Evolutionary conservation across 1,140 invertebrate species (phyloP).

Genomic region (Drosophila pachea): DNA sequence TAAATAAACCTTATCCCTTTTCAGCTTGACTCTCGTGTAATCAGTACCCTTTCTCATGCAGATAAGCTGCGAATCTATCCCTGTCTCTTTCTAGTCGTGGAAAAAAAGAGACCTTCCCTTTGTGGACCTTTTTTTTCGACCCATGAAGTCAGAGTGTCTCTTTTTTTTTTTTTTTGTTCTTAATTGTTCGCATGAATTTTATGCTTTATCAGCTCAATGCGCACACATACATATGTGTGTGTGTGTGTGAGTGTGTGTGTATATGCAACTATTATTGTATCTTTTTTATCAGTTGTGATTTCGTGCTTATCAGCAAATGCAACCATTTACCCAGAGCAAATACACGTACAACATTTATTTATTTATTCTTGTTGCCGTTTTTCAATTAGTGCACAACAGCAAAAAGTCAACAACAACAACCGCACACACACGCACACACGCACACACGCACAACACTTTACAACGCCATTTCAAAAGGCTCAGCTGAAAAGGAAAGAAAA

Average conservation of each 20-base stretch:
- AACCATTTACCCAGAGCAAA: slow-evolving; percentile 48
- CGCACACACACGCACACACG: slow-evolving; percentile 1
- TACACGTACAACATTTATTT: slow-evolving; percentile 37
- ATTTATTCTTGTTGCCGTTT: slow-evolving; percentile 45
- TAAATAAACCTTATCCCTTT: too few relatives aligned
- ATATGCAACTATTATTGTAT: slow-evolving; percentile 46
- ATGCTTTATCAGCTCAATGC: slow-evolving; percentile 31
- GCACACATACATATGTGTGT: not conserved
- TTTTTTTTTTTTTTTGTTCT: too few relatives aligned
- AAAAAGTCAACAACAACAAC: slow-evolving; percentile 48
- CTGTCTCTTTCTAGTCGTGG: too few relatives aligned
- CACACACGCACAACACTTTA: slow-evolving; percentile 26
- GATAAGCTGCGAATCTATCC: too few relatives aligned
- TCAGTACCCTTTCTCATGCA: too few relatives aligned
- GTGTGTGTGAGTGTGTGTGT: slow-evolving; percentile 19
- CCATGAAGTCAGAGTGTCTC: too few relatives aligned
- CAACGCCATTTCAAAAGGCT: slow-evolving; percentile 45
- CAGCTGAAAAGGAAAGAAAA: slow-evolving; percentile 12
- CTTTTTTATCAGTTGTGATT: slow-evolving; percentile 65
- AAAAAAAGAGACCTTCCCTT: too few relatives aligned
- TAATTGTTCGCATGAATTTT: slow-evolving; percentile 20
- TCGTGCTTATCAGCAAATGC: slow-evolving; percentile 64
- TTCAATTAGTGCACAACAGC: slow-evolving; percentile 61
- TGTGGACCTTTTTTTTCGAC: too few relatives aligned
- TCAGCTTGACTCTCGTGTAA: too few relatives aligned